These are phyloP conservation scores for Papilio protenor DNA, from an alignment of 2,888 invertebrate species.

Conservation along the genomic window DNA sequence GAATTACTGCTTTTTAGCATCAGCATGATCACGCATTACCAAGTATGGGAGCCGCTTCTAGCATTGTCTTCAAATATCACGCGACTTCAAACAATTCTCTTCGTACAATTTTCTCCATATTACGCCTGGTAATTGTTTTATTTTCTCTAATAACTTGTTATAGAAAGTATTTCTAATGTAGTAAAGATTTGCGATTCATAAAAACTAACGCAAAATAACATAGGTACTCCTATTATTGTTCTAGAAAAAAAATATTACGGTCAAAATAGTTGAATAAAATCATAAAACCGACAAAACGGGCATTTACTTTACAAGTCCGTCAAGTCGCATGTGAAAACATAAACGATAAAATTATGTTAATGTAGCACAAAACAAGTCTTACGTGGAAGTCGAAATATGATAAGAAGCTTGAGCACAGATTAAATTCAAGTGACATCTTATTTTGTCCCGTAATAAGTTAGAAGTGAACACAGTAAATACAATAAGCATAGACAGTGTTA, in stretches of 20 bases:
- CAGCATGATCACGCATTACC: not conserved
- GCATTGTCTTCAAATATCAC: not conserved
- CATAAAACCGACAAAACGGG: constrained; percentile 10
- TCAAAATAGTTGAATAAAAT: not conserved
- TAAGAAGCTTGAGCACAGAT: not conserved
- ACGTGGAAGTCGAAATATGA: not conserved
- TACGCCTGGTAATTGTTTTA: not conserved
- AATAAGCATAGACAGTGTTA: not conserved
- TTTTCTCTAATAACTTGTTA: not conserved
- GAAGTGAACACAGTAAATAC: not conserved
- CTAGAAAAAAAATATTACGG: constrained; percentile 17
- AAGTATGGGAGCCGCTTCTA: not conserved
- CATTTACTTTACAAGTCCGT: not conserved
- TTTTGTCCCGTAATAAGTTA: not conserved
- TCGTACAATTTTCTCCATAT: not conserved
- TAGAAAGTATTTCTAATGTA: not conserved
- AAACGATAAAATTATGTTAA: constrained; percentile 27
- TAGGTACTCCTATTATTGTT: not conserved
- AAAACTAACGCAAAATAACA: not conserved
- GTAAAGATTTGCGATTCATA: not conserved
- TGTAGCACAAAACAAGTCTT: not conserved
- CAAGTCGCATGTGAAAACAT: not conserved
- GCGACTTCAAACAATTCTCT: not conserved
- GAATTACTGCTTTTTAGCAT: not conserved
- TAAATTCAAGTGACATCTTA: not conserved